Base-by-base conservation (phyloP, 2,797 vertebrate genomes). In the Huso huso region DNA sequence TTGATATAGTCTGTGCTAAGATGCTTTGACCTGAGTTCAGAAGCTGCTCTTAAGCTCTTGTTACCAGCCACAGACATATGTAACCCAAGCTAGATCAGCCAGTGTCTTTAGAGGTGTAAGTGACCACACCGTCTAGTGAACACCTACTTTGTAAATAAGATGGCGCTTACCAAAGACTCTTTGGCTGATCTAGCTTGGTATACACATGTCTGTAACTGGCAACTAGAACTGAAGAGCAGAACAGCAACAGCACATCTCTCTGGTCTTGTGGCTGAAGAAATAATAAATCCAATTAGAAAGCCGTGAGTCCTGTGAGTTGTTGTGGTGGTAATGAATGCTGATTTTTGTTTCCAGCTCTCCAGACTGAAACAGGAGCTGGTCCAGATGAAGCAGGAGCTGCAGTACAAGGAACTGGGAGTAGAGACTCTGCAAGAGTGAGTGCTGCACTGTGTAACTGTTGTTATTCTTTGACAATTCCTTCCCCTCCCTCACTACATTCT, bases 341-440 rank as follows among this genome's bases (percentile, higher is more conserved):
- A 51, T 75, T 72, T 89, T 80, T 87, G 63, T 85, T 76, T 81
- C 74, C 83, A 99, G 96, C 94, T 98, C 85, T 95, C 88, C 82
- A 92, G 93, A 73, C 87, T 99, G 76, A 99, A 99, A 80, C 91
- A 94, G 81, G 96, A 99, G 83, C 87, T 99, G 87, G 88, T 91
- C 75, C 94, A 97, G 86, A 96, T 99, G 94, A 98, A 96, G 79
- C 95, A 99, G 83, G 96, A 99, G 81, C 88, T 99, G 71, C 95
- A 99, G 68, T 93, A 94, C 82, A 99, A 99, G 84, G 95, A 98
- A 80, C 98, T 95, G 89, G 96, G 96, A 82, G 95, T 99, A 84
- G 96, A 98, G 90, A 99, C 96, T 68, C 85, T 99, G 63, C 96
- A 98, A 87, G 96, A 99, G 96, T 98, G 87, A 97, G 96, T 96